phyloP scores from a whole-genome alignment of 2,888 invertebrate species.

The Liodrosophila aerea region DNA sequence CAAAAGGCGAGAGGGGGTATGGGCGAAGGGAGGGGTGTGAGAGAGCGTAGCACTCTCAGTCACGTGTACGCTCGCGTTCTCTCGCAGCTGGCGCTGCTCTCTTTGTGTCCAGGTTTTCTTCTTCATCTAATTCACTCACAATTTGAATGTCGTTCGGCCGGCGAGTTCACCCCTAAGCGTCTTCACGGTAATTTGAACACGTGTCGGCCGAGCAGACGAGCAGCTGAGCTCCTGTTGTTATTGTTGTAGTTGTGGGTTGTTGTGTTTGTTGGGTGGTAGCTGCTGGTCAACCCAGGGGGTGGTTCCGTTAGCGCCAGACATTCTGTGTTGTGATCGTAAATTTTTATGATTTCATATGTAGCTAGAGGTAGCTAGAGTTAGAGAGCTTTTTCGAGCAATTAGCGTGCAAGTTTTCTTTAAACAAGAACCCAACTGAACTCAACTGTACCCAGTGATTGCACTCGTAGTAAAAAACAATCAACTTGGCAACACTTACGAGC shows the following conservation, averaged over 20 bases:
- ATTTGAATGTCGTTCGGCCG: conserved; percentile 60
- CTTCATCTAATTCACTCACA: conserved; percentile 79
- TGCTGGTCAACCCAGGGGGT: conserved; percentile 47
- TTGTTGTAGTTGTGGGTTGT: not conserved
- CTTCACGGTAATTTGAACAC: conserved; percentile 80
- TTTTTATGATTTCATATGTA: conserved; percentile 70
- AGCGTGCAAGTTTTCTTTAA: conserved; percentile 36
- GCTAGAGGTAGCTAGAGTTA: conserved; percentile 3
- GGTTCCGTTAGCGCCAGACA: conserved; percentile 40
- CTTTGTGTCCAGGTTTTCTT: conserved; percentile 46
- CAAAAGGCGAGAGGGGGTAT: conserved; percentile 12
- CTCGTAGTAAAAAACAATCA: conserved; percentile 62
- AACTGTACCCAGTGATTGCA: conserved; percentile 61
- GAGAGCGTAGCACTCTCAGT: conserved; percentile 17
- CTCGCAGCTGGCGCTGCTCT: conserved; percentile 32
- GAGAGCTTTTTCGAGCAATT: conserved; percentile 52
- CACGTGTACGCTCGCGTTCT: conserved; percentile 12
- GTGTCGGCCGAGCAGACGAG: conserved; percentile 75
- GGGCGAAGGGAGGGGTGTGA: conserved; percentile 11
- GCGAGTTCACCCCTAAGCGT: conserved; percentile 80
- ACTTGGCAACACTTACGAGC: conserved; percentile 72
- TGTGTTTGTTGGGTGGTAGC: conserved; percentile 51
- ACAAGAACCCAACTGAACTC: conserved; percentile 7
- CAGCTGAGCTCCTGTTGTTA: conserved; percentile 53
- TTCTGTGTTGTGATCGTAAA: conserved; percentile 70